A percentile compares a stretch with the other conserved stretches of the same genome.
These are phyloP conservation scores for Linnaemya vulpina DNA, from an alignment of 2,888 invertebrate species.

Conservation along the genomic window DNA sequence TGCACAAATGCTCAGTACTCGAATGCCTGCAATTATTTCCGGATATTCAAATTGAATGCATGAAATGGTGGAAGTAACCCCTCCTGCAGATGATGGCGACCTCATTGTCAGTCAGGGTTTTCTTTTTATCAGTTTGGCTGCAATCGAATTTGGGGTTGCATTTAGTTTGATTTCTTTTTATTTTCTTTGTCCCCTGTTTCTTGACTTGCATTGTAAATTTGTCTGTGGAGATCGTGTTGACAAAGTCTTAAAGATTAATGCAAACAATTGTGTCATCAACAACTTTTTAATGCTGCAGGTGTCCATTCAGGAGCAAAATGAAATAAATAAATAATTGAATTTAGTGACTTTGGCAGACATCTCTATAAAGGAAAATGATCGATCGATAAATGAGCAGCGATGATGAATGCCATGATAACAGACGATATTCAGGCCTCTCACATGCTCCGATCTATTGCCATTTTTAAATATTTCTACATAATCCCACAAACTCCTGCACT, in stretches of 20 bases:
- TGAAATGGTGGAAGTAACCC: conserved; percentile 34
- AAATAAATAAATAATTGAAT: conserved; percentile 67
- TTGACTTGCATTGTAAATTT: conserved; percentile 40
- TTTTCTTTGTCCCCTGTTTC: not conserved
- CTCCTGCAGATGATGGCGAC: conserved; percentile 34
- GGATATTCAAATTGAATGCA: conserved; percentile 64
- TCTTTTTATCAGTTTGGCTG: conserved; percentile 23
- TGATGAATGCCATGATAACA: conserved; percentile 1
- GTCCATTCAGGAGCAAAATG: conserved; percentile 46
- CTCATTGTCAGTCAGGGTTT: conserved; percentile 35
- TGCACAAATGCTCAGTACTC: conserved; percentile 56
- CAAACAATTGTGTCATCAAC: conserved; percentile 65
- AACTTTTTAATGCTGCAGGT: conserved; percentile 60
- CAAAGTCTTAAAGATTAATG: conserved; percentile 73
- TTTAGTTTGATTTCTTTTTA: conserved; percentile 31
- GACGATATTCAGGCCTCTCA: not conserved
- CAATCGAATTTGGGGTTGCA: conserved; percentile 47
- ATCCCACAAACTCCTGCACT: too few species aligned
- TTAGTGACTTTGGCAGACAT: conserved; percentile 59
- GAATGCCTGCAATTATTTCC: conserved; percentile 55
- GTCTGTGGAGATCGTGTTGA: conserved; percentile 72
- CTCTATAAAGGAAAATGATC: conserved; percentile 60
- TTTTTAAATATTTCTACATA: too few species aligned
- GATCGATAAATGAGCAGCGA: conserved; percentile 53
- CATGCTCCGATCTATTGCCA: not conserved